Evolutionary conservation across 92 coral and sea anemone genomes (phyloP).

Genomic region (Paramuricea clavata): DNA sequence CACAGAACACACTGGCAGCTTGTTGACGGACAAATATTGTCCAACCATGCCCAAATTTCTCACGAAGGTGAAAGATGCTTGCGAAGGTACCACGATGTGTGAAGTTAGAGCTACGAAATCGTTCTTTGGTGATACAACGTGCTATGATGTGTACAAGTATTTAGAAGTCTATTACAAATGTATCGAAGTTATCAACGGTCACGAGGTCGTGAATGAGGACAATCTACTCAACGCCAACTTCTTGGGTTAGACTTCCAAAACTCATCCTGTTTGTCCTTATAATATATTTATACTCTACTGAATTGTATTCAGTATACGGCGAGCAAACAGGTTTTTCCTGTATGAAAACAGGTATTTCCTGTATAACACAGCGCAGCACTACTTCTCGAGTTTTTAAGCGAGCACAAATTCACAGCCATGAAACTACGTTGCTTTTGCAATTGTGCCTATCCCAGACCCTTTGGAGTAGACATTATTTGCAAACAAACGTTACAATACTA

Average conservation of each 20-base stretch:
- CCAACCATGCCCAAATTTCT: conserved; percentile 93
- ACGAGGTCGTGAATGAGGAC: conserved; percentile 99
- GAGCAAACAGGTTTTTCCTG: conserved; percentile 29
- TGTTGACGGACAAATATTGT: conserved; percentile 85
- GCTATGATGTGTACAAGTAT: conserved; percentile 95
- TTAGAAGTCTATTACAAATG: conserved; percentile 99
- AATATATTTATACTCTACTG: conserved; percentile 50
- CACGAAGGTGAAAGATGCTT: conserved; percentile 99
- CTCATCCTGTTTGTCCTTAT: conserved; percentile 52
- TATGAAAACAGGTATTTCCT: not conserved
- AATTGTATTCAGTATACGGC: conserved; percentile 48
- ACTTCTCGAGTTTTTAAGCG: conserved; percentile 33
- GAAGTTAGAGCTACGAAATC: conserved; percentile 98
- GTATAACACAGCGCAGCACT: conserved; percentile 19
- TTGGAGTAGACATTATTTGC: conserved; percentile 19
- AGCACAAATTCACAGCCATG: conserved; percentile 3
- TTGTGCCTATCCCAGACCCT: not conserved
- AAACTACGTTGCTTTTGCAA: conserved; percentile 20
- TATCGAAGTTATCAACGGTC: conserved; percentile 99
- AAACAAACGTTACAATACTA: conserved; percentile 5
- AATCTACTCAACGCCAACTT: conserved; percentile 98
- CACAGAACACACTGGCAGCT: conserved; percentile 96
- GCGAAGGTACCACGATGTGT: conserved; percentile 99
- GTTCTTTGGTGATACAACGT: conserved; percentile 90
- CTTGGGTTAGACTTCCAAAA: conserved; percentile 77